Base-by-base conservation (phyloP, 2,888 invertebrate genomes). In the Lithophane socia region DNA sequence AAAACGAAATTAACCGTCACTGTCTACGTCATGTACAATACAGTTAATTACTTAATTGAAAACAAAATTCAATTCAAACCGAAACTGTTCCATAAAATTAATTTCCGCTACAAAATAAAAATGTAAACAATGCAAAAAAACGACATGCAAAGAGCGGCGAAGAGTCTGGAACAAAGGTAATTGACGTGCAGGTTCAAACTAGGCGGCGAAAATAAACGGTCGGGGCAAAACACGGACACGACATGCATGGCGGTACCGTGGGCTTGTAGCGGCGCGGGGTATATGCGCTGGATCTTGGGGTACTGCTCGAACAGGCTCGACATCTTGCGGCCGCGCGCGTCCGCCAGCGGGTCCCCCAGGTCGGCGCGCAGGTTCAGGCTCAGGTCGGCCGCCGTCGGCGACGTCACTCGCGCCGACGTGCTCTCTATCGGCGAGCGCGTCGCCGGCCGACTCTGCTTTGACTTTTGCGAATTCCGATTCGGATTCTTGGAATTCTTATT, bases 221-320 rank as follows among this genome's bases (percentile, higher is more conserved):
- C 88, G 85, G 89, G 82, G 90, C 91, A 90, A 91, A 92, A 94
- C 91, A 90, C 91, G 90, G 91, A 91, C 90, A 92, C 90, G 92
- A 91, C 96, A 95, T 94, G 94, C 94, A 85, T 87, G 87, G 90
- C 88, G 90, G 94, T 97, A 94, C 96, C 97, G 92, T 96, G 94
- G 88, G 96, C 94, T 90, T 95, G 95, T 66, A 96, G 96, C 79
- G 96, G 96, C 90, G 98, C 97, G 5, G 98, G 98, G 93, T 98
- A 98, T 87, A 98, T 98, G 89, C 98, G 97, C 92, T 98, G 98
- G 85, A 98, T 98, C 96, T 98, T 98, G 86, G 97, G 97, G 92
- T 98, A 98, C 89, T 97, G 97, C 92, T 98, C 98, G 94, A 98
- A 98, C 76, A 98, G 96, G 88, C 97, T 97, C 37, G 98, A 98